Base-by-base conservation (phyloP, 1,140 invertebrate species). In the Sycobia sp. region DNA sequence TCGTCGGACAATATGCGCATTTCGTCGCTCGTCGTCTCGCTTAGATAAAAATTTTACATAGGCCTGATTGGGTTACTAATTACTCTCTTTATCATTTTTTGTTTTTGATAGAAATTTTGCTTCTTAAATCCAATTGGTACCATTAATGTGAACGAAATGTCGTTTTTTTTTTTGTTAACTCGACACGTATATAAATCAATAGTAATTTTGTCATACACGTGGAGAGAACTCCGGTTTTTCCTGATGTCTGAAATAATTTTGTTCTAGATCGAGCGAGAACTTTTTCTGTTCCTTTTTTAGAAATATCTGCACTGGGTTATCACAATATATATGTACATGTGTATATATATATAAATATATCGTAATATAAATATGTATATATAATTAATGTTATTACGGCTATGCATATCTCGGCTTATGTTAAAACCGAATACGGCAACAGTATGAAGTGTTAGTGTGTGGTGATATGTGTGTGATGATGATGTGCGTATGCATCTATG, bases 301-400 rank as follows among this genome's bases (percentile, higher is more conserved):
- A 80, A 79, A 78, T 79, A 80, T 79, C 77, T 78, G 78, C 76
- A 75, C 73, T 70, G 67, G 66, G 57, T 39, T 22, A 16, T 51
- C 20, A 60, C 47, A 51, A 43, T 60, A 60, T 47, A 49, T 53
- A 61, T 34, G 46, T 43, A 62, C 44, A 44, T 32, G 29, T 32
- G 11, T 32, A 32, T 32, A 32, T 32, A 11, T 32, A 32, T 32
- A 32, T 32, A 32, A 7, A 32, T 32, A 32, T 32, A 32, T 7
- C 11, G 11, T 32, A 55, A 41, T n/a, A 55, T 29, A 55, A 41
- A 54, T 44, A 53, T 27, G 29, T 5, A 50, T 36, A 53, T 54
- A 38, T 54, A 54, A 29, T 47, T 10, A 55, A 47, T 54, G 23
- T 18, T 47, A 50, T 62, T 62, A 56, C 50, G 36, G 49, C 51